Evolutionary conservation across 2,113 vertebrate genomes (phyloP).

Genomic region (Callionymus lyra): DNA sequence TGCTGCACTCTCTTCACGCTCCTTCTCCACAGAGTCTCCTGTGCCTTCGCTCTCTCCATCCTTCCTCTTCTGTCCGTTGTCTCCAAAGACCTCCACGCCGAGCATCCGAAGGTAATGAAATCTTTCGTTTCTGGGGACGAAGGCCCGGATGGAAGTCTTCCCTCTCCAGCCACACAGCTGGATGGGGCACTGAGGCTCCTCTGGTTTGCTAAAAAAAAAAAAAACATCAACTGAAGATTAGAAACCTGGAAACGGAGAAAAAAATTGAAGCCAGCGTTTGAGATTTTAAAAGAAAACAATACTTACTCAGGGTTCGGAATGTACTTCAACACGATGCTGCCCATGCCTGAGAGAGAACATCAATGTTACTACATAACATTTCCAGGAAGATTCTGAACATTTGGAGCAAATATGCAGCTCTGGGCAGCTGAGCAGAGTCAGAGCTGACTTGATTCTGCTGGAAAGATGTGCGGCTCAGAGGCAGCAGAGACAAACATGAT

Average conservation of each 20-base stretch:
- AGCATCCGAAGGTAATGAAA: conserved; percentile 94
- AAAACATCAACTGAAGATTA: background rate
- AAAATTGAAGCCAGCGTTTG: background rate
- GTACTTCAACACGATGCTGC: conserved; percentile 90
- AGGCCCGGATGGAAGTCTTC: conserved; percentile 90
- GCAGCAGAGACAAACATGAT: no score
- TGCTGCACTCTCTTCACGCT: background rate
- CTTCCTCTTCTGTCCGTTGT: conserved; percentile 65
- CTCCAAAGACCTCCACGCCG: conserved; percentile 82
- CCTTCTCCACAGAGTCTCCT: conserved; percentile 4
- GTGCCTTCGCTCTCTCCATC: conserved; percentile 27
- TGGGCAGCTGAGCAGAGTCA: no score
- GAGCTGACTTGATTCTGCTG: no score
- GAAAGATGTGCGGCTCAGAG: no score
- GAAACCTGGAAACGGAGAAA: background rate
- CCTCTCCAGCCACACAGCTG: conserved; percentile 95
- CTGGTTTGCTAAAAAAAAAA: conserved; percentile 61
- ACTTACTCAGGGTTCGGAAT: conserved; percentile 83
- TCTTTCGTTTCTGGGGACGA: conserved; percentile 89
- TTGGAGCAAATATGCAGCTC: no score
- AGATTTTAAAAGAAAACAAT: background rate
- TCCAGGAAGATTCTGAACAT: no score
- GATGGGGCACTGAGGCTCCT: conserved; percentile 82
- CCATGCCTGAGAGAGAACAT: conserved; percentile 73
- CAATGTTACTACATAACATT: no score